Conservation (phyloP, 2,888 invertebrate genomes). For the Abscondita cerata region DNA sequence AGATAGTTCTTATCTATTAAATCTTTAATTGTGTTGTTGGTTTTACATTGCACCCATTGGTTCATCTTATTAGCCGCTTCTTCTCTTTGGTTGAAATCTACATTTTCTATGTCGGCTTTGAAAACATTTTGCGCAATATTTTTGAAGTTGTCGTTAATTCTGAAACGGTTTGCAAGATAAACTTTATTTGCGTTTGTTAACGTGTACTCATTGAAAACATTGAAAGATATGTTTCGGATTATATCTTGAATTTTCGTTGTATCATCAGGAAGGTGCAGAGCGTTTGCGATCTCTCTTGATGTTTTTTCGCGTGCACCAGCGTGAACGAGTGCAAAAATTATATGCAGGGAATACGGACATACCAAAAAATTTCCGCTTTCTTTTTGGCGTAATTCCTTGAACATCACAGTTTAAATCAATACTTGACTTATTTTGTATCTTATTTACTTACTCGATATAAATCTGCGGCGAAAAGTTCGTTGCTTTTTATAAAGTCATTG, state of each 20-base stretch:
- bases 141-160: conserved; percentile 64
- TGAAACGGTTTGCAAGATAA: conserved; percentile 65
- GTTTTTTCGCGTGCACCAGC: conserved; percentile 51
- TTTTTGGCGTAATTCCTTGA: too few species aligned
- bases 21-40: conserved; percentile 51
- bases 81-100: conserved; percentile 41
- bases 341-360: conserved; percentile 52
- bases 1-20: conserved; percentile 44
- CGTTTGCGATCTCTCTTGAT: conserved; percentile 40
- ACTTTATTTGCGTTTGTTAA: conserved; percentile 54
- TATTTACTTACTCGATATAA: too few species aligned
- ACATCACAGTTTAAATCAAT: too few species aligned
- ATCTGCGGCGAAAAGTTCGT: too few species aligned
- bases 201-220: neutral
- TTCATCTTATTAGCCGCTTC: conserved; percentile 48
- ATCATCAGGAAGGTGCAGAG: conserved; percentile 34
- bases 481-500: too few species aligned
- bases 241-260: conserved; percentile 10
- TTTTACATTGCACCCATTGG: conserved; percentile 52
- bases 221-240: neutral
- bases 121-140: conserved; percentile 67
- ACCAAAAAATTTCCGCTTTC: conserved; percentile 51
- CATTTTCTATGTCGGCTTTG: conserved; percentile 63
- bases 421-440: too few species aligned
- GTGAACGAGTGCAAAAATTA: conserved; percentile 48